Base-by-base conservation (phyloP, 1,140 invertebrate species). In the Danaus plexippus region DNA sequence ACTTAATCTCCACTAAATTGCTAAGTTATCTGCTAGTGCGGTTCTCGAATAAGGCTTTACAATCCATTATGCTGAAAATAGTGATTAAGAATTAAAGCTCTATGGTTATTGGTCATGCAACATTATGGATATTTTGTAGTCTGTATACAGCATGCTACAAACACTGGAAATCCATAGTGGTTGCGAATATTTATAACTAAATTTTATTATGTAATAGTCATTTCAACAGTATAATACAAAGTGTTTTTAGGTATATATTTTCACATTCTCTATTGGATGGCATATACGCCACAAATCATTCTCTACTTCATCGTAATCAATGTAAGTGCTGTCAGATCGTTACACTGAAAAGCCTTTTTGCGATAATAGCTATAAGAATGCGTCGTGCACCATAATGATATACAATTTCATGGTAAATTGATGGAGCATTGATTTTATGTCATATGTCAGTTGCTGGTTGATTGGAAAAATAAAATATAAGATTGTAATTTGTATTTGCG, bases 1-100 rank as follows among this genome's bases (percentile, higher is more conserved):
- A 73, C 66, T 69, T 75, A 77, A 75, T 75, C 74, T 71, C 61
- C 13, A 60, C 55, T 67, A 74, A 70, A 77, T 75, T 73, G 57
- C 62, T 63, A 50, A 63, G 66, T 66, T 75, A 69, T 71, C 67
- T 69, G 50, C 43, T 54, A 45, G 41, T 12, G 49, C 43, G 22
- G 12, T 10, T 52, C 52, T 54, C 67, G 65, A 69, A 74, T 56
- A 49, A 32, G 22, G 22, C 22, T 32, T 32, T 32, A 32, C 5
- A 32, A 32, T 32, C 22, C 22, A 32, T 32, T 32, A 32, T 32
- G 22, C 22, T 32, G 22, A 32, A 32, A 32, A 32, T 32, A 32
- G 22, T 32, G 22, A 50, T 15, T 48, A 56, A 56, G 13, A 40
- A 15, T 8, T 43, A 56, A 44, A 2, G 41, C n/a, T 52, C 12